A percentile compares a stretch with the other conserved stretches of the same genome.
Evolutionary conservation across 2,113 vertebrate species (phyloP).

Genomic region (Isichthys henryi): DNA sequence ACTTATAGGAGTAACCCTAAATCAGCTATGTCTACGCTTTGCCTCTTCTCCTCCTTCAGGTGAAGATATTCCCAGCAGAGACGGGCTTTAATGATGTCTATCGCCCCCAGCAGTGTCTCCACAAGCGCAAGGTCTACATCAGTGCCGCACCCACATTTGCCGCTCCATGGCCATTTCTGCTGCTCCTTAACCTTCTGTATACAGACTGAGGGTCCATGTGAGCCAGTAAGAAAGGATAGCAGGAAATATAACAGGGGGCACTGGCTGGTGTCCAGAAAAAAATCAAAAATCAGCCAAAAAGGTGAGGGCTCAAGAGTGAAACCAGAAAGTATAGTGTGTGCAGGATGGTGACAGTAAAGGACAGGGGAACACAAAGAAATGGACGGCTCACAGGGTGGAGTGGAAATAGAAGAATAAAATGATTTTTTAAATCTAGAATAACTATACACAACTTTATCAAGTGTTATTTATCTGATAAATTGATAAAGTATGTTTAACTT

Average conservation of each 20-base stretch:
- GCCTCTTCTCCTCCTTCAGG: background rate
- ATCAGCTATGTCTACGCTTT: background rate
- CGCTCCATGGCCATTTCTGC: background rate
- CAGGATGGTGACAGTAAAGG: background rate
- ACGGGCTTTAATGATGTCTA: constrained; percentile 20
- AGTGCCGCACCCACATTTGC: background rate
- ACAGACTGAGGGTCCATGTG: background rate
- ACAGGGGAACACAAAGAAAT: background rate
- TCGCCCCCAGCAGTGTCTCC: constrained; percentile 25
- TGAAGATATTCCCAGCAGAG: background rate
- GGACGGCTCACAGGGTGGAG: background rate
- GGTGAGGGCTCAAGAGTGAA: background rate
- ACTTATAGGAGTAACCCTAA: background rate
- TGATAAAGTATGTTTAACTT: background rate
- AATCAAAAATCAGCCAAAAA: background rate
- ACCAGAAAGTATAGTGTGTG: background rate
- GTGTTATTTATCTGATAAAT: background rate
- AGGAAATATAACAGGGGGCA: background rate
- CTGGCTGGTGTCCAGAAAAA: background rate
- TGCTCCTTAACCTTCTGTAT: background rate
- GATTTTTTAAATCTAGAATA: background rate
- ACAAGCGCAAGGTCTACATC: constrained; percentile 28
- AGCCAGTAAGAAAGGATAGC: background rate
- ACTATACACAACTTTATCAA: background rate
- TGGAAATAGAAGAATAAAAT: background rate